Percentiles rank a stretch among this genome's conserved stretches.
Conservation (phyloP, 2,113 vertebrate species). For the Ciconia boyciana region DNA sequence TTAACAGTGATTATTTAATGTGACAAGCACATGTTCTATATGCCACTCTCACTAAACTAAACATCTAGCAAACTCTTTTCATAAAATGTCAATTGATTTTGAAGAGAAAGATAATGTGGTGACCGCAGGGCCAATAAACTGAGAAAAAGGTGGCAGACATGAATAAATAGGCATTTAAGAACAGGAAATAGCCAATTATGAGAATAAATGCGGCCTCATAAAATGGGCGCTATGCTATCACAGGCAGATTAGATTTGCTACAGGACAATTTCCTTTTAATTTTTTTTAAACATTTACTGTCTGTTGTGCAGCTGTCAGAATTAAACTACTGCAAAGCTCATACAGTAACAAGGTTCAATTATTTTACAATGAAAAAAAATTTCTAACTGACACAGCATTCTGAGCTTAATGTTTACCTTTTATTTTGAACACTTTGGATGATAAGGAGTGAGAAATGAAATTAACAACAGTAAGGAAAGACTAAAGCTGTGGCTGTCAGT, state of each 20-base stretch:
- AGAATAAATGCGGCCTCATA: conserved; percentile 6
- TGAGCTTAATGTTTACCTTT: not conserved
- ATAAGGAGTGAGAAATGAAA: not conserved
- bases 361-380: not conserved
- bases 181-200: conserved; percentile 61
- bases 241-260: not conserved
- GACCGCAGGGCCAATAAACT: conserved; percentile 29
- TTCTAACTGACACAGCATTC: not conserved
- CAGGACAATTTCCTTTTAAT: not conserved
- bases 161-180: conserved; percentile 67
- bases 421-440: not conserved
- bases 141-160: conserved; percentile 22
- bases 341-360: not conserved
- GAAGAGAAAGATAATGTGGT: conserved; percentile 55
- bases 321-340: not conserved
- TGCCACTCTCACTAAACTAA: not conserved
- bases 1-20: not conserved
- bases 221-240: not conserved
- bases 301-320: not conserved
- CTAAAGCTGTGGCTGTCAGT: not conserved
- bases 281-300: not conserved
- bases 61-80: conserved; percentile 43
- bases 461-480: not conserved
- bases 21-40: not conserved
- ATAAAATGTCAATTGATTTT: conserved; percentile 60